Percentiles rank a stretch among this genome's conserved stretches.
Evolutionary conservation across 2,888 invertebrate genomes (phyloP).

Genomic region (Ophion obscuratus): DNA sequence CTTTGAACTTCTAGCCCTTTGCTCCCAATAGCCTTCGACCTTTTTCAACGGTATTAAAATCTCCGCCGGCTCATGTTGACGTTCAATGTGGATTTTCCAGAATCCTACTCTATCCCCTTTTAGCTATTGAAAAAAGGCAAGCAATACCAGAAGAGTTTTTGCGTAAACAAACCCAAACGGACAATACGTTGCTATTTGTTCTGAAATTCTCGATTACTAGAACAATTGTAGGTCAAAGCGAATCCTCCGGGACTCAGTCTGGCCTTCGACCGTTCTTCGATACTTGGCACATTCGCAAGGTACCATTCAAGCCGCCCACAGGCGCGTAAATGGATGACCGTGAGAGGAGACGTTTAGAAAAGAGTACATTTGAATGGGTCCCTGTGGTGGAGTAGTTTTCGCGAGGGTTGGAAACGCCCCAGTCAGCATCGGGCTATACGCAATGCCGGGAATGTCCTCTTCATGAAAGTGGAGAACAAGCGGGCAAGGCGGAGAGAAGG

Average conservation of each 20-base stretch:
- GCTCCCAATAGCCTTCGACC: not conserved
- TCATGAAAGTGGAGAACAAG: conserved; percentile 21
- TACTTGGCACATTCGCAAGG: not conserved
- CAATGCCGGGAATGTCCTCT: conserved; percentile 14
- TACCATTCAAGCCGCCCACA: not conserved
- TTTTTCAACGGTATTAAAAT: not conserved
- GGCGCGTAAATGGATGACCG: conserved; percentile 5
- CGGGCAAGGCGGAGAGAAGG: not conserved
- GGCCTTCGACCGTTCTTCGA: not conserved
- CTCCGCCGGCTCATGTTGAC: not conserved
- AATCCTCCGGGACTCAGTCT: not conserved
- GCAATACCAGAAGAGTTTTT: not conserved
- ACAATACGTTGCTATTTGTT: not conserved
- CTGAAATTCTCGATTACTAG: not conserved
- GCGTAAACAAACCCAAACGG: not conserved
- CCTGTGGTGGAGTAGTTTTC: not conserved
- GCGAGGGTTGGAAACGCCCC: not conserved
- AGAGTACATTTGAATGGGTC: not conserved
- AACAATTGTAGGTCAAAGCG: not conserved
- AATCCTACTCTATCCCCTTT: not conserved
- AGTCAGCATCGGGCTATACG: conserved; percentile 3
- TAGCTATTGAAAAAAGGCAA: not conserved
- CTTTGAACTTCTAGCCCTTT: not conserved
- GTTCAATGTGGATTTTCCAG: not conserved
- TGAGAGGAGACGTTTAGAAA: not conserved